Evolutionary conservation across 2,888 invertebrate genomes (phyloP).

Genomic region (Drosophila meridionalis): DNA sequence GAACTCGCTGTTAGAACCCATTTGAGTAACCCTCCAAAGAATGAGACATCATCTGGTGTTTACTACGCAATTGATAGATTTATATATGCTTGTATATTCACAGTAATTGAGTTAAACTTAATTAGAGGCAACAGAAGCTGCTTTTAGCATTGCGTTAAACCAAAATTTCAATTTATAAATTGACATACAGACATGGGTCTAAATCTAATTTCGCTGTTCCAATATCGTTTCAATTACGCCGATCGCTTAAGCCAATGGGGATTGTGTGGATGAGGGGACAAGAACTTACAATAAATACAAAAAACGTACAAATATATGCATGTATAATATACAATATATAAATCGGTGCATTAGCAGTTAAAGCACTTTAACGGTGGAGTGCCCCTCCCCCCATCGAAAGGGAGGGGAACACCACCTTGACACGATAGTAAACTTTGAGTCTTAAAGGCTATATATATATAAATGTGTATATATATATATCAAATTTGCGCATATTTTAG

Average conservation of each 20-base stretch:
- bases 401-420: slow-evolving; percentile 20
- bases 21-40: neutral
- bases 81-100: slow-evolving; percentile 56
- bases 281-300: slow-evolving; percentile 77
- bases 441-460: slow-evolving; percentile 59
- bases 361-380: slow-evolving; percentile 61
- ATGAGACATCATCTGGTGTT: slow-evolving; percentile 14
- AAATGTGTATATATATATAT: slow-evolving; percentile 37
- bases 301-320: slow-evolving; percentile 71
- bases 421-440: slow-evolving; percentile 73
- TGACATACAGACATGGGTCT: slow-evolving; percentile 35
- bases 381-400: neutral
- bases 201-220: slow-evolving; percentile 42
- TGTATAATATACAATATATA: slow-evolving; percentile 76
- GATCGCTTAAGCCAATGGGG: slow-evolving; percentile 32
- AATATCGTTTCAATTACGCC: slow-evolving; percentile 34
- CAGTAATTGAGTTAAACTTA: slow-evolving; percentile 67
- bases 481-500: slow-evolving; percentile 62
- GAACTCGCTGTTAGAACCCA: neutral
- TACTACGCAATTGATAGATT: slow-evolving; percentile 50
- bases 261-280: neutral
- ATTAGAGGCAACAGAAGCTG: slow-evolving; percentile 55
- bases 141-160: slow-evolving; percentile 49
- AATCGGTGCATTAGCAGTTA: slow-evolving; percentile 71
- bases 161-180: slow-evolving; percentile 30